Evolutionary conservation across 2,888 invertebrate genomes (phyloP).

Genomic region (Lordiphosa fenestrarum): DNA sequence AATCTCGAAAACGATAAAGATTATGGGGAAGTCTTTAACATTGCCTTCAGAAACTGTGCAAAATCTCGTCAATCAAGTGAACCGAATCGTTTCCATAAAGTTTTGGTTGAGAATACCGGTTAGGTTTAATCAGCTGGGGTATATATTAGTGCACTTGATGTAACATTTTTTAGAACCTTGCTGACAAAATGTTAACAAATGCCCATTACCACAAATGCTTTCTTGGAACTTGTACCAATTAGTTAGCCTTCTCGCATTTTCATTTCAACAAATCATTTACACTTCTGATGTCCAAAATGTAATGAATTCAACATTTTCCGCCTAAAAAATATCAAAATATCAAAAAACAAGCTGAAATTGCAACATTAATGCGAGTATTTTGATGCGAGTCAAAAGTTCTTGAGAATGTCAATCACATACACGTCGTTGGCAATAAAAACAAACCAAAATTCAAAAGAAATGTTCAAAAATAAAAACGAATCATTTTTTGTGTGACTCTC

Average conservation of each 20-base stretch:
- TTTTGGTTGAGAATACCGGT: no score
- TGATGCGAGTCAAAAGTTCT: slow-evolving; percentile 62
- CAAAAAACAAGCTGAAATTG: slow-evolving; percentile 38
- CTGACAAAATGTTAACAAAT: no score
- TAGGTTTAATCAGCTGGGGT: no score
- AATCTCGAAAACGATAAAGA: no score
- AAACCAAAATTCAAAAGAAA: slow-evolving; percentile 54
- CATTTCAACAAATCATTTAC: slow-evolving; percentile 22
- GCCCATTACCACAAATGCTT: no score
- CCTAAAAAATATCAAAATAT: slow-evolving; percentile 43
- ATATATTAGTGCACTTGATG: no score
- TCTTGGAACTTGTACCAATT: no score
- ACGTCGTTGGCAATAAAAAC: slow-evolving; percentile 30
- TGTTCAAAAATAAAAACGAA: slow-evolving; percentile 20
- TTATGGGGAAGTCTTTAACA: no score
- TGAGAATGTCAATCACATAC: slow-evolving; percentile 66
- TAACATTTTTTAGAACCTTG: no score
- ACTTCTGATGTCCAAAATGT: slow-evolving; percentile 30
- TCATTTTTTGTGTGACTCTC: slow-evolving; percentile 28
- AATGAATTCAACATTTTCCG: slow-evolving; percentile 21
- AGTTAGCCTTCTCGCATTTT: slow-evolving; percentile 9
- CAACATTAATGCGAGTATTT: slow-evolving; percentile 46
- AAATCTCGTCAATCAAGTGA: no score
- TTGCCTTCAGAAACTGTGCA: no score
- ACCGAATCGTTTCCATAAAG: no score